A percentile compares a stretch with the other conserved stretches of the same genome.
Evolutionary conservation across 2,888 invertebrate species (phyloP).

Genomic region (Drosophila anomalata): DNA sequence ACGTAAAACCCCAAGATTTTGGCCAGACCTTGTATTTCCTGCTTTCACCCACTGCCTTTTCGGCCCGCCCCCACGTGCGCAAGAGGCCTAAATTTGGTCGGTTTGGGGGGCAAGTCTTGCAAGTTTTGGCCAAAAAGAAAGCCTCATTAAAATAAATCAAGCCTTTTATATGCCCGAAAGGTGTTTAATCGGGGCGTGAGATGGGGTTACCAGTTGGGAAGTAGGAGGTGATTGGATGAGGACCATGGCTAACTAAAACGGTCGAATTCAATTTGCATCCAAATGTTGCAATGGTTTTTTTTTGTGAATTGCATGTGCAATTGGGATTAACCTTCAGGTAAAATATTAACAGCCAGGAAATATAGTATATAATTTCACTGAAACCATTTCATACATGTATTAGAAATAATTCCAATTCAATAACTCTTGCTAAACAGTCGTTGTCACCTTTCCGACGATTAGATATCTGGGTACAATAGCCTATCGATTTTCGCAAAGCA

Average conservation of each 20-base stretch:
- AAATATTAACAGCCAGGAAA: background rate
- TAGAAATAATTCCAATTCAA: background rate
- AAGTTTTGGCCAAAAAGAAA: slow-evolving; percentile 56
- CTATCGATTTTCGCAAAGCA: slow-evolving; percentile 61
- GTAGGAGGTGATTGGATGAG: background rate
- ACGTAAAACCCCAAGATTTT: slow-evolving; percentile 52
- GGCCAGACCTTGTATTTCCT: slow-evolving; percentile 71
- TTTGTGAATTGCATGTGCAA: background rate
- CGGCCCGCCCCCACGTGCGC: slow-evolving; percentile 40
- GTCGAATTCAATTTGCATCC: slow-evolving; percentile 18
- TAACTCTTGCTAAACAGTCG: background rate
- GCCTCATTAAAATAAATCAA: slow-evolving; percentile 47
- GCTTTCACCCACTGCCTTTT: slow-evolving; percentile 61
- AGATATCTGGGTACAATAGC: slow-evolving; percentile 64
- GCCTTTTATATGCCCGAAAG: slow-evolving; percentile 42
- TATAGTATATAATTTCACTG: too few relatives aligned
- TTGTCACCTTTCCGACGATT: slow-evolving; percentile 41
- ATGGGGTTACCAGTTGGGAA: background rate
- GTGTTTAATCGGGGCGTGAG: slow-evolving; percentile 16
- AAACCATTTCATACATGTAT: too few relatives aligned
- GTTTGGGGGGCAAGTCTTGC: slow-evolving; percentile 9
- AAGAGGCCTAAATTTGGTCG: slow-evolving; percentile 45
- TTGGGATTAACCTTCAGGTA: background rate
- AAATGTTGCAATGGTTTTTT: background rate
- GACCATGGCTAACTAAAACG: background rate